Evolutionary conservation across 2,797 vertebrate species (phyloP).

Genomic region (Centroberyx gerrardi): DNA sequence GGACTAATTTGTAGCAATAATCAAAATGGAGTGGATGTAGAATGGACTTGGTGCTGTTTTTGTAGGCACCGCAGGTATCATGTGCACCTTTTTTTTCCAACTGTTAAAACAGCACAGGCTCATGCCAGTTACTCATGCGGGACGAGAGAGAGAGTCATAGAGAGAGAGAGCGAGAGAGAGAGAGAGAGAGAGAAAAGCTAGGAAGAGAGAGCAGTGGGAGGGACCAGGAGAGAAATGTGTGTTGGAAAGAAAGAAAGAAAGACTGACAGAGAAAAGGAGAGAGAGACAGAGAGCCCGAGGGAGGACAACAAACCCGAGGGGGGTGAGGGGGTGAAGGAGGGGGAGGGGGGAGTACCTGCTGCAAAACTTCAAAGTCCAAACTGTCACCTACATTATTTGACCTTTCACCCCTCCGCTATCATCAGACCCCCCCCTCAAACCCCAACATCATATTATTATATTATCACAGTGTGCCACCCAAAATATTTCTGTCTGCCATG

Average conservation of each 20-base stretch:
- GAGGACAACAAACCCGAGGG: slow-evolving; percentile 37
- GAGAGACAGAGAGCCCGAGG: slow-evolving; percentile 57
- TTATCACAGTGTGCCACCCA: slow-evolving; percentile 35
- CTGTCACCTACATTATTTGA: slow-evolving; percentile 81
- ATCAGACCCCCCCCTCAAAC: slow-evolving; percentile 21
- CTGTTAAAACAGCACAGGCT: slow-evolving; percentile 26
- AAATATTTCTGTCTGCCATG: slow-evolving; percentile 13
- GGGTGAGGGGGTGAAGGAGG: slow-evolving; percentile 35
- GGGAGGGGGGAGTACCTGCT: slow-evolving; percentile 68
- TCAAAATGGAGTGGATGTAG: not conserved
- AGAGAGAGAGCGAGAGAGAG: not conserved
- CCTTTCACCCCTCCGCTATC: slow-evolving; percentile 66
- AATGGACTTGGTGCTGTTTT: not conserved
- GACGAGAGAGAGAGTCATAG: not conserved
- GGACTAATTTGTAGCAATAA: no score
- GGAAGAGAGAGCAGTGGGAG: not conserved
- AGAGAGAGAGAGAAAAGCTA: slow-evolving; percentile 20
- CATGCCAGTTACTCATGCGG: slow-evolving; percentile 29
- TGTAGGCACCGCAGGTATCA: not conserved
- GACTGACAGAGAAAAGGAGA: slow-evolving; percentile 39
- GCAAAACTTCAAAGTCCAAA: slow-evolving; percentile 81
- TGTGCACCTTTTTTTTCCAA: slow-evolving; percentile 21
- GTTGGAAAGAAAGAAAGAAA: slow-evolving; percentile 24
- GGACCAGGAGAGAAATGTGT: slow-evolving; percentile 21
- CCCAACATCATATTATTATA: slow-evolving; percentile 61